Percentiles rank a stretch among this genome's conserved stretches.
These are phyloP conservation scores for Scaptomyza flava DNA, from an alignment of 2,888 invertebrate genomes.

Conservation along the genomic window DNA sequence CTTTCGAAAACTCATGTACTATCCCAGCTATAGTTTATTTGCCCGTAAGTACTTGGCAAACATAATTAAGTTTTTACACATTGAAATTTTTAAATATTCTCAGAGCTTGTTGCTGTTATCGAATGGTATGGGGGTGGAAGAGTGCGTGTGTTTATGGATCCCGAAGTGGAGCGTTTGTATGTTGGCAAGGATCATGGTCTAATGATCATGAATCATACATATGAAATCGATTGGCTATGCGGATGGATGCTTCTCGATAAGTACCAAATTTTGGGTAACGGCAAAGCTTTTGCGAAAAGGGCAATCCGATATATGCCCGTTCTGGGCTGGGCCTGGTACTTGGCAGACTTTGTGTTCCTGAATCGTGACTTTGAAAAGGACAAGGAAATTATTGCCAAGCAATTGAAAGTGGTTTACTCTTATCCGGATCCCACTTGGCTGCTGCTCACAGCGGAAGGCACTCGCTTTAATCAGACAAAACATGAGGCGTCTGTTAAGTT, in stretches of 20 bases:
- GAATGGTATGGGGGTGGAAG: constrained; percentile 96
- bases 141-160: constrained; percentile 90
- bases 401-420: constrained; percentile 92
- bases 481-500: constrained; percentile 94
- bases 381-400: constrained; percentile 91
- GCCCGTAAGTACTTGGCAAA: constrained; percentile 90
- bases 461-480: constrained; percentile 94
- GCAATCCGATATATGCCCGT: constrained; percentile 95
- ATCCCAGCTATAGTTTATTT: constrained; percentile 94
- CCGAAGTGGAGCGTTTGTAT: constrained; percentile 90
- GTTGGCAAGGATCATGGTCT: constrained; percentile 95
- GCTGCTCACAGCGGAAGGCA: constrained; percentile 96
- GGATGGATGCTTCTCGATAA: constrained; percentile 96
- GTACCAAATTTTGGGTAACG: constrained; percentile 92
- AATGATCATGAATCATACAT: constrained; percentile 96
- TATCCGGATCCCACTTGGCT: constrained; percentile 96
- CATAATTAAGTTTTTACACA: too few species aligned
- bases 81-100: constrained; percentile 6
- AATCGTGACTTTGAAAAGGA: constrained; percentile 97
- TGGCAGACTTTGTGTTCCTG: constrained; percentile 96
- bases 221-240: constrained; percentile 97
- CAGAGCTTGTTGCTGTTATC: constrained; percentile 95
- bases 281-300: constrained; percentile 97
- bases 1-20: constrained; percentile 94
- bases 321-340: constrained; percentile 98